phyloP scores from a whole-genome alignment of 2,888 invertebrate species.

The Caenorhabditis imperialis region DNA sequence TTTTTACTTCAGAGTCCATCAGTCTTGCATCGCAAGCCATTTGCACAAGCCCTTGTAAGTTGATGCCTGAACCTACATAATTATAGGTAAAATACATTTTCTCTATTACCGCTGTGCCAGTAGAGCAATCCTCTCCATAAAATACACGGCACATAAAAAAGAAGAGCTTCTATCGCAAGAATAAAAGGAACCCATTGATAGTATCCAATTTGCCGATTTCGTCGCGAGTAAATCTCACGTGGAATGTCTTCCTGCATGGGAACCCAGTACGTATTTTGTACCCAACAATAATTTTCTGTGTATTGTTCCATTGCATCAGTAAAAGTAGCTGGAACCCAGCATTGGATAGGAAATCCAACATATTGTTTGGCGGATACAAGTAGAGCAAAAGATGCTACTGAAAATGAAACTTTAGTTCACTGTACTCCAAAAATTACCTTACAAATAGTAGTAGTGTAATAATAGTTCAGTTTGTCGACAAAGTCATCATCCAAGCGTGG shows the following conservation, averaged over 20 bases:
- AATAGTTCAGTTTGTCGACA: constrained; percentile 78
- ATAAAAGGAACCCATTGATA: constrained; percentile 78
- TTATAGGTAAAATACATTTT: no score
- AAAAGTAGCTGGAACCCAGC: constrained; percentile 78
- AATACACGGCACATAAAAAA: constrained; percentile 78
- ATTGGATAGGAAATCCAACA: constrained; percentile 78
- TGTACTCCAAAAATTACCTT: constrained; percentile 15
- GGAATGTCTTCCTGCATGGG: constrained; percentile 78
- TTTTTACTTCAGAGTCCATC: constrained; percentile 78
- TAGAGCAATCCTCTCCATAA: constrained; percentile 78
- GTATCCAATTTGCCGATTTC: constrained; percentile 78
- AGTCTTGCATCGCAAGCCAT: constrained; percentile 78
- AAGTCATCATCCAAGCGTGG: constrained; percentile 78
- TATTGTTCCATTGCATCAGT: constrained; percentile 79
- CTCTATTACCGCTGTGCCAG: constrained; percentile 78
- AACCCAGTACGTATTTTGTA: constrained; percentile 78
- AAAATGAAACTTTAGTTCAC: constrained; percentile 42
- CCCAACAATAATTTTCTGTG: constrained; percentile 78
- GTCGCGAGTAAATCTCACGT: constrained; percentile 77
- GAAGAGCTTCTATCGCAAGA: constrained; percentile 77
- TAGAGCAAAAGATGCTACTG: constrained; percentile 78
- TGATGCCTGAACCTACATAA: constrained; percentile 78
- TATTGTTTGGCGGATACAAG: constrained; percentile 78
- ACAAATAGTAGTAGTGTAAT: constrained; percentile 78
- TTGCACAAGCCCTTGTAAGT: constrained; percentile 78